Base-by-base conservation (phyloP, 30 jellyfish, hydroid and myxozoan species). In the Turritopsis rubra region DNA sequence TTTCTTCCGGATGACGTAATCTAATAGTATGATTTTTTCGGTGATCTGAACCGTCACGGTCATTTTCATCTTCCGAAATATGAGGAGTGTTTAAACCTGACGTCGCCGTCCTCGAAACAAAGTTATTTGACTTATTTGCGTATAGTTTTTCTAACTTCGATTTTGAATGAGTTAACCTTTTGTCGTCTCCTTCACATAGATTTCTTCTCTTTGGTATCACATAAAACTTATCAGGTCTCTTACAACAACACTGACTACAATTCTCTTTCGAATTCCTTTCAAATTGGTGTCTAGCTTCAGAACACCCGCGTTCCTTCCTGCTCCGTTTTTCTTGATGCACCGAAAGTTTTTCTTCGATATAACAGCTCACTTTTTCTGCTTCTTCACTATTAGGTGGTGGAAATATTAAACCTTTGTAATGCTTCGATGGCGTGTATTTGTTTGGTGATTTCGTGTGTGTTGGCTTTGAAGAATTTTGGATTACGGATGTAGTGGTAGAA, bases 321-420 rank as follows among this genome's bases (percentile, higher is more conserved):
- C 30, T 68, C 77, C 77, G 16, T 22, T 9, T 23, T 27, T 68
- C 77, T 19, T 68, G 28, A 65, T 82, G 85, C 52, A 20, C 74
- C 53, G 73, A 75, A 24, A 89, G 84, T 76, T 85, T 89, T 65
- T 89, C 93, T 53, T 88, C 83, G 68, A 89, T 89, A 65, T 89
- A 89, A 68, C 75, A 75, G 31, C 93, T 75, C 24, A 89, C 72
- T n/a, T 79, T 80, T 70, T 89, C 96, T 21, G 96, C 96, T 52
- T 89, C 96, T 53, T 89, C 96, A 9, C 94, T 76, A 79, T 79
- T 88, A 16, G 96, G 96, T 23, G 96, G 96, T 1, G 96, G 96
- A 54, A 89, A 81, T n/a, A 89, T 77, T 89, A 89, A 78, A 7
- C 93, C 88, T 66, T 82, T 82, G 41, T 71, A 82, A 41, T 31